Conservation (phyloP, 2,797 vertebrate genomes). For the Cetoscarus ocellatus region DNA sequence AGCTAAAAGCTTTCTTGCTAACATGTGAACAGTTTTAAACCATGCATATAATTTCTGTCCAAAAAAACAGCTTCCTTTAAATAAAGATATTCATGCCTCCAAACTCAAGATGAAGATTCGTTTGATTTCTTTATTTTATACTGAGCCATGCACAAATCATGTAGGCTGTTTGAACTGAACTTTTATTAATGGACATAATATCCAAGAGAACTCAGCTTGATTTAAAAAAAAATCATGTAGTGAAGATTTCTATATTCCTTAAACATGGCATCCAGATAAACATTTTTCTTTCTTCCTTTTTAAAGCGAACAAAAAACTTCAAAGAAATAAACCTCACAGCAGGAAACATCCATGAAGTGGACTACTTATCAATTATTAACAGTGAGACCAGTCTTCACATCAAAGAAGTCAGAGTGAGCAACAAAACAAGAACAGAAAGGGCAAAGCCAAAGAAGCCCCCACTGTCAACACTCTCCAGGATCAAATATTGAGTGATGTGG, state of each 20-base stretch:
- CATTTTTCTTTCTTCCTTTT: not conserved
- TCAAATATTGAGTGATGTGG: not conserved
- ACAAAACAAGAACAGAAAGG: not conserved
- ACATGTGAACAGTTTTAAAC: no score
- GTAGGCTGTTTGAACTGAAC: not conserved
- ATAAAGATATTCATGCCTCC: not conserved
- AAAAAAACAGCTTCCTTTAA: no score
- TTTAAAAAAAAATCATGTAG: not conserved
- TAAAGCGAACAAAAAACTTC: not conserved
- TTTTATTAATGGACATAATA: not conserved
- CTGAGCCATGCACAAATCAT: constrained; percentile 6
- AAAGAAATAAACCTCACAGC: constrained; percentile 1
- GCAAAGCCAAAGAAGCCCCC: not conserved
- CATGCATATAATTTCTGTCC: no score
- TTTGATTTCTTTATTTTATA: no score
- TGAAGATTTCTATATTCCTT: not conserved
- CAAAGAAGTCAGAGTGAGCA: not conserved
- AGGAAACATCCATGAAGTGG: not conserved
- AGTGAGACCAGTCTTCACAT: not conserved
- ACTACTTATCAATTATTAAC: constrained; percentile 2
- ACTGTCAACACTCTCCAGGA: not conserved
- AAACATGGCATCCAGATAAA: not conserved
- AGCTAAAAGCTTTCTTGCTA: no score
- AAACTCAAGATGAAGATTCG: not conserved
- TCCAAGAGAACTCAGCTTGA: not conserved